Percentiles rank a stretch among this genome's conserved stretches.
These are phyloP conservation scores for Macquaria australasica DNA, from an alignment of 2,113 vertebrate genomes.

Conservation along the genomic window DNA sequence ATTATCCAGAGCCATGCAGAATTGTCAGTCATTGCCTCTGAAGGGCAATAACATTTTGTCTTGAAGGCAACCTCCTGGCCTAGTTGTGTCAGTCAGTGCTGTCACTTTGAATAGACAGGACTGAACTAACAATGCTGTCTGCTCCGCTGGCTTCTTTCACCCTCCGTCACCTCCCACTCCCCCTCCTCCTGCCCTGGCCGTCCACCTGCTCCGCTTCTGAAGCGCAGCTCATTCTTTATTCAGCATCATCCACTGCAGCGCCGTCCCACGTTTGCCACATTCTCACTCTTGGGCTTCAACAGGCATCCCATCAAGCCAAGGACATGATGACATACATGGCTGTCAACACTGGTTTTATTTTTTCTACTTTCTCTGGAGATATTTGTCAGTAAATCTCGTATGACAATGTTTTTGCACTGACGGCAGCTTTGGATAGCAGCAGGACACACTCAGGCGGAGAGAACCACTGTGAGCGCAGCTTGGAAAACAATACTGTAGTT, in stretches of 20 bases:
- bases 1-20: slow-evolving; percentile 35
- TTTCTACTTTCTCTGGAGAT: slow-evolving; percentile 31
- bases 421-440: slow-evolving; percentile 12
- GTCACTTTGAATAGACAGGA: slow-evolving; percentile 70
- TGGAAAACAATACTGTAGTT: not conserved
- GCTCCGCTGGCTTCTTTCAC: slow-evolving; percentile 46
- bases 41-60: slow-evolving; percentile 49
- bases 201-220: slow-evolving; percentile 41
- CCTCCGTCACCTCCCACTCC: slow-evolving; percentile 41
- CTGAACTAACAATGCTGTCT: slow-evolving; percentile 46
- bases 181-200: slow-evolving; percentile 23
- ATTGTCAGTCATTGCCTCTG: slow-evolving; percentile 26
- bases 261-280: slow-evolving; percentile 3
- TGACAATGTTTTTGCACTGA: slow-evolving; percentile 51
- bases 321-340: slow-evolving; percentile 51
- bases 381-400: slow-evolving; percentile 53
- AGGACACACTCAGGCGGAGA: slow-evolving; percentile 1
- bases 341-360: slow-evolving; percentile 55
- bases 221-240: slow-evolving; percentile 60
- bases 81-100: slow-evolving; percentile 75
- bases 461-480: slow-evolving; percentile 8
- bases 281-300: slow-evolving; percentile 46
- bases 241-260: slow-evolving; percentile 14
- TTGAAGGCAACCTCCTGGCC: slow-evolving; percentile 69
- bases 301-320: slow-evolving; percentile 35